A percentile compares a stretch with the other conserved stretches of the same genome.
phyloP scores from a whole-genome alignment of 2,113 vertebrate genomes.

The Cynopterus brachyotis region DNA sequence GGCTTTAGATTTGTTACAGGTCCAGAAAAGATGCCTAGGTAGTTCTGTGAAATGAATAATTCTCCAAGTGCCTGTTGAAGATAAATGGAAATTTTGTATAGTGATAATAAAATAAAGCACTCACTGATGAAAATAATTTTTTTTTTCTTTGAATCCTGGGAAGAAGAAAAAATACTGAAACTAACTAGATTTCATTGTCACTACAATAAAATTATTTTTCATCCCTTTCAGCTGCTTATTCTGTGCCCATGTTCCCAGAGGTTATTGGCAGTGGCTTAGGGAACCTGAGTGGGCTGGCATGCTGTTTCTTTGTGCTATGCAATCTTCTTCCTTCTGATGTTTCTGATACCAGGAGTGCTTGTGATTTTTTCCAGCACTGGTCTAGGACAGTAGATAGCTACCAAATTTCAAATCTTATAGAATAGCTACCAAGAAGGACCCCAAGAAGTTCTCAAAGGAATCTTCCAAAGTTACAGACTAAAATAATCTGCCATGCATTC shows the following conservation, averaged over 20 bases:
- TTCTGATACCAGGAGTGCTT: neutral
- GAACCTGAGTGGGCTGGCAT: constrained; percentile 1
- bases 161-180: constrained; percentile 1
- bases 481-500: neutral
- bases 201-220: constrained; percentile 35
- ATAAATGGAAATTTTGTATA: constrained; percentile 32
- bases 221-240: neutral
- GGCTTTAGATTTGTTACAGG: constrained; percentile 43
- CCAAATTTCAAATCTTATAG: neutral
- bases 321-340: neutral
- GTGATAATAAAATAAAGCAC: constrained; percentile 47
- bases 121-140: constrained; percentile 27
- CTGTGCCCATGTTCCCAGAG: neutral
- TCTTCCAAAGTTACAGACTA: constrained; percentile 7
- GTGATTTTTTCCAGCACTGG: neutral
- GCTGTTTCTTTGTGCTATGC: constrained; percentile 55
- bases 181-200: constrained; percentile 31
- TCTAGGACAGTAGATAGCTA: neutral
- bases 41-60: constrained; percentile 63
- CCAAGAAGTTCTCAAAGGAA: constrained; percentile 52
- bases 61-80: constrained; percentile 19
- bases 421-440: neutral
- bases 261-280: constrained; percentile 35
- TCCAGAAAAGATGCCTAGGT: constrained; percentile 55
- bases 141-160: constrained; percentile 27